Evolutionary conservation across 2,888 invertebrate genomes (phyloP), one percentile per base, ranked within the genome.

Genomic region (Tenthredo scrophulariae): DNA sequence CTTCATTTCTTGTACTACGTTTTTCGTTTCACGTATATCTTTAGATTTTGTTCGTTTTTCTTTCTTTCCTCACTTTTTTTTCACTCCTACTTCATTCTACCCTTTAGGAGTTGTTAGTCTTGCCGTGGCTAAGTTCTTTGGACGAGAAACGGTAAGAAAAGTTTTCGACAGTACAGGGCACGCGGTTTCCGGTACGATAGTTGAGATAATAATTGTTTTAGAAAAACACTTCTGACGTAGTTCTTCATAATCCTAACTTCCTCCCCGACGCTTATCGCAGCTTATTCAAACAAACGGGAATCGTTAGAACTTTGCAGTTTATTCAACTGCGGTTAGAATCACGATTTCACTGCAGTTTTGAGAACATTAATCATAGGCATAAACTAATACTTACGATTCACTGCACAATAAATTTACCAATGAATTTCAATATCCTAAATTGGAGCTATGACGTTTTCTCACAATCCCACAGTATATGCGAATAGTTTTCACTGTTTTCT

Each of bases 91-190:
- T 77, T 77, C 54, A 22, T 50, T 77, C 40, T 58, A 22, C 79
- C 33, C 79, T 54, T 79, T 37, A 33, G 54, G 54, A 79, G 79
- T 79, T 79, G 79, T 79, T 79, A 58, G 40, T 62, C 62, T 80
- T 40, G 80, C 40, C 22, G n/a, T 74, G 9, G 26, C 43, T 74
- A 22, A 74, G 43, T 74, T 74, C 40, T 74, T 74, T 43, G 1
- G 40, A 7, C 72, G 40, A 65, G 40, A 40, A n/a, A 62, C 50
- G 62, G 33, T 80, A 26, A 13, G 26, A 18, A 80, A 65, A 80
- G 62, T 77, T 54, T 54, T 54, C 29, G 46, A 54, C 46, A n/a
- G 37, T 26, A 33, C 33, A 18, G 50, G 43, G 50, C 13, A 77
- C 22, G 50, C 77, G 54, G 33, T 77, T 77, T 77, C 54, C 77